Percentiles rank a stretch among this genome's conserved stretches.
phyloP scores from a whole-genome alignment of 2,888 invertebrate species.

The Euspilapteryx auroguttella region DNA sequence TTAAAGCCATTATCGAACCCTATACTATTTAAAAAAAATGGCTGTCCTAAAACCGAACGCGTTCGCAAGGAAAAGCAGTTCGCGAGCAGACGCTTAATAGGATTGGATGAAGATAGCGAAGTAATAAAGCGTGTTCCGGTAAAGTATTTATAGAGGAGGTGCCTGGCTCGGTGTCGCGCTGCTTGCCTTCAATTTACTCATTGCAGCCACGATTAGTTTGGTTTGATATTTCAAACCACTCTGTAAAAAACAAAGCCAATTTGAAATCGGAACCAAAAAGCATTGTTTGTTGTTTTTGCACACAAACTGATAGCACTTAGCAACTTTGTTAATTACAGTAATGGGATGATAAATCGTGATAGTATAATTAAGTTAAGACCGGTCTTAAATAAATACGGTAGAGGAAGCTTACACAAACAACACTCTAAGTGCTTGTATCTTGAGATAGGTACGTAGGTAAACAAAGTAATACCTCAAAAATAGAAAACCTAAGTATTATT shows the following conservation, averaged over 20 bases:
- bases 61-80: constrained; percentile 26
- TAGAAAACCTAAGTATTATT: too few relatives aligned
- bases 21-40: constrained; percentile 48
- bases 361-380: constrained; percentile 26
- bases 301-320: constrained; percentile 9
- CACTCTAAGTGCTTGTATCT: constrained; percentile 1
- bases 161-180: constrained; percentile 21
- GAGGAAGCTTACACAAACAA: constrained; percentile 11
- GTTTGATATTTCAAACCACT: too few relatives aligned
- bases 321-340: constrained; percentile 28
- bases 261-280: not conserved
- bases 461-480: too few relatives aligned
- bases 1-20: constrained; percentile 50
- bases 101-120: constrained; percentile 54
- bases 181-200: constrained; percentile 39
- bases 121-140: constrained; percentile 57
- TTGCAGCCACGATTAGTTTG: constrained; percentile 31
- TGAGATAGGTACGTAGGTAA: not conserved
- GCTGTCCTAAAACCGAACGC: constrained; percentile 41
- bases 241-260: not conserved
- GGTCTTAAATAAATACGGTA: constrained; percentile 18
- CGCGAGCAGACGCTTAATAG: constrained; percentile 49
- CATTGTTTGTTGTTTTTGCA: not conserved
- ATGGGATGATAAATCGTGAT: constrained; percentile 29
- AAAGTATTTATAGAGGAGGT: constrained; percentile 52